A percentile compares a stretch with the other conserved stretches of the same genome.
phyloP scores from a whole-genome alignment of 2,888 invertebrate species.

The Agriopis marginaria region DNA sequence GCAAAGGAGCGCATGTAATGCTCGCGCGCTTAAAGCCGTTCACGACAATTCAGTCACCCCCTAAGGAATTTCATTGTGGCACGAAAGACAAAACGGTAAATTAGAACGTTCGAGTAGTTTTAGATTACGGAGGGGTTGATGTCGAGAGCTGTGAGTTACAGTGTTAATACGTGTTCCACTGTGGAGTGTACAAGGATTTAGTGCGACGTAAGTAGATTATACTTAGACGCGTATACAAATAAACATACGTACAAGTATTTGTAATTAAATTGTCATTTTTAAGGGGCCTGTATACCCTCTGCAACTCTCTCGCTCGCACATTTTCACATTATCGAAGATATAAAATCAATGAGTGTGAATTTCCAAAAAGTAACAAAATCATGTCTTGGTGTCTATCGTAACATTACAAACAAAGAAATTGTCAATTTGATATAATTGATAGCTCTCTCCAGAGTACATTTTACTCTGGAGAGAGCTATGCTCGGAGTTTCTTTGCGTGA shows the following conservation, averaged over 20 bases:
- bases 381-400: too few species aligned
- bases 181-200: conserved; percentile 11
- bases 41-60: not conserved
- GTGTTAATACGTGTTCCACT: conserved; percentile 22
- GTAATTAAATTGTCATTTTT: too few species aligned
- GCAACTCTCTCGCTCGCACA: too few species aligned
- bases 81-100: conserved; percentile 36
- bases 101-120: conserved; percentile 54
- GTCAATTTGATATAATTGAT: too few species aligned
- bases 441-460: too few species aligned
- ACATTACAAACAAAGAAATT: too few species aligned
- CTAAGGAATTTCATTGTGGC: conserved; percentile 49
- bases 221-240: not conserved
- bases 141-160: conserved; percentile 25
- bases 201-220: conserved; percentile 1
- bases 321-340: too few species aligned
- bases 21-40: not conserved
- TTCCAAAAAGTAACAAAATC: too few species aligned
- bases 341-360: too few species aligned
- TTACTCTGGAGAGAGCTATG: too few species aligned
- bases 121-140: conserved; percentile 58
- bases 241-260: not conserved
- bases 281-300: too few species aligned
- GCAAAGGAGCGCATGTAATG: not conserved
- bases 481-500: too few species aligned